Evolutionary conservation across 2,888 invertebrate genomes (phyloP), one percentile per base, ranked within the genome.

Genomic region (Athalia cordata): DNA sequence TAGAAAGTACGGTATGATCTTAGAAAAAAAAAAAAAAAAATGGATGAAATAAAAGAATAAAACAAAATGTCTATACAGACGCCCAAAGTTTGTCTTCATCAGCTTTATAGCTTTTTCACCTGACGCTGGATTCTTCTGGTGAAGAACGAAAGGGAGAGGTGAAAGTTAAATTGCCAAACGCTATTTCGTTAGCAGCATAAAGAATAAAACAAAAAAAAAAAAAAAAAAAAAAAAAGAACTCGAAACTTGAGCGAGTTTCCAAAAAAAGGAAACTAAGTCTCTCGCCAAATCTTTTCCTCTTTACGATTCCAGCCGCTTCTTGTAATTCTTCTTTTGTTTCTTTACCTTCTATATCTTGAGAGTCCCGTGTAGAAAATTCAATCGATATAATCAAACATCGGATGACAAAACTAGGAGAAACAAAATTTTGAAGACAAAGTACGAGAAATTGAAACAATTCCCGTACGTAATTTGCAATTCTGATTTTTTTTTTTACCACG

Each of bases 181-280:
- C 72, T 72, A 72, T 72, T 72, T 57, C 72, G 72, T 72, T 72
- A 59, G 29, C 29, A 29, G 29, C 29, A 29, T 29, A 2, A 29
- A 29, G 29, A 29, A 29, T 29, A 29, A 29, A 29, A 29, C 29
- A 29, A 29, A 29, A 29, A 29, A 29, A n/a, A n/a, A 52, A 52
- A n/a, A n/a, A n/a, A n/a, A 29, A 29, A 29, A 29, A 29, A 29
- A 55, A 55, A 68, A 68, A 70, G n/a, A 47, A 59, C 15, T 45
- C 47, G 9, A 13, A 72, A 57, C 45, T 47, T 47, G 57, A 72
- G 47, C 59, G 47, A 59, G 72, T 59, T 72, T 47, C 7, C 52
- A 9, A 8, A 4, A 65, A 47, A 29, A 72, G 68, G 77, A 76
- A 80, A 64, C 47, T 77, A 79, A 77, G 70, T 80, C 78, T 79